Conservation (phyloP, 1,140 invertebrate genomes). For the Lordiphosa mommai region DNA sequence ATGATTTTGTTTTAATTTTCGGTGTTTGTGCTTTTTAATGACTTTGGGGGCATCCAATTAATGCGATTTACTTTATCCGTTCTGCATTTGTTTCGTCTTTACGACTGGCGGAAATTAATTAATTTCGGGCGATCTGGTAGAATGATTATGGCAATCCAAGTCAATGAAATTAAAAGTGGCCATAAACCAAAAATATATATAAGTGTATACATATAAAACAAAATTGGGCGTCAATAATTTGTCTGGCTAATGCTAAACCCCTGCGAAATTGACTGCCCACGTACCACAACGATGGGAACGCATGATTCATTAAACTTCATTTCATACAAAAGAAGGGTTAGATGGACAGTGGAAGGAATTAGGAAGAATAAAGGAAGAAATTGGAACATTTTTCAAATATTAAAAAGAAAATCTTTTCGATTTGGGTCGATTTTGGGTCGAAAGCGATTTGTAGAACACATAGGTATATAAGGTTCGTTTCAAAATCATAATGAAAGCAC, state of each 20-base stretch:
- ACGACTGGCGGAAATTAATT: constrained; percentile 56
- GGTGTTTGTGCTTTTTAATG: constrained; percentile 31
- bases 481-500: too few species aligned
- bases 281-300: constrained; percentile 5
- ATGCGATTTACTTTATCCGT: constrained; percentile 53
- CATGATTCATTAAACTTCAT: constrained; percentile 59
- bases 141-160: constrained; percentile 7
- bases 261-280: too few species aligned
- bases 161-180: constrained; percentile 42
- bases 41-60: constrained; percentile 36
- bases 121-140: constrained; percentile 6
- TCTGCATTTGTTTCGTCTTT: constrained; percentile 47
- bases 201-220: too few species aligned
- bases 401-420: too few species aligned
- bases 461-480: too few species aligned
- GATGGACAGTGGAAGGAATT: too few species aligned
- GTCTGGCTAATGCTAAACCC: constrained; percentile 16
- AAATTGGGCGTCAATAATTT: constrained; percentile 38
- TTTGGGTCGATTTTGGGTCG: too few species aligned
- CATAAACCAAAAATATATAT: constrained; percentile 31
- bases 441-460: too few species aligned
- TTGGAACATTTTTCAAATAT: too few species aligned
- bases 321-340: too few species aligned
- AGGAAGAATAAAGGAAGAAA: too few species aligned
- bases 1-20: constrained; percentile 42